Evolutionary conservation across 92 coral and sea anemone genomes (phyloP).

Genomic region (Anthopleura xanthogrammica): DNA sequence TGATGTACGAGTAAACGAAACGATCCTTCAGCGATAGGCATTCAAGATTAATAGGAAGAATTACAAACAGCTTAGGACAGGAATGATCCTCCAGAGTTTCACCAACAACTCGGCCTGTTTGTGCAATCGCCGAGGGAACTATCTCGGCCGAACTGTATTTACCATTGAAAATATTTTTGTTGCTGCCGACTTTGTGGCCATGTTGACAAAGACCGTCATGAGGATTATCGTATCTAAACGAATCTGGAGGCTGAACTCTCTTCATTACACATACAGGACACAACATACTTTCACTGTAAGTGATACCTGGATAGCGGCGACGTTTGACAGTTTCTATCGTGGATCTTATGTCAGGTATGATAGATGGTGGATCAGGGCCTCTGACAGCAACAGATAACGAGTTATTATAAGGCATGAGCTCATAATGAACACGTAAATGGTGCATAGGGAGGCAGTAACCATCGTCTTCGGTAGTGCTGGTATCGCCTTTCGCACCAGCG

Average conservation of each 20-base stretch:
- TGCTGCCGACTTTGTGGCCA: constrained; percentile 29
- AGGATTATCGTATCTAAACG: neutral
- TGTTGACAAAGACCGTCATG: constrained; percentile 28
- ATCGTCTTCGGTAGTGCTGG: neutral
- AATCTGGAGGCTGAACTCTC: constrained; percentile 16
- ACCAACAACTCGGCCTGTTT: constrained; percentile 17
- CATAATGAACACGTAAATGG: constrained; percentile 43
- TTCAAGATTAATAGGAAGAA: constrained; percentile 35
- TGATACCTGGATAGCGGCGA: constrained; percentile 25
- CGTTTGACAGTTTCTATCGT: constrained; percentile 17
- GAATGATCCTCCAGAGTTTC: constrained; percentile 21
- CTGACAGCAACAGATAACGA: constrained; percentile 31
- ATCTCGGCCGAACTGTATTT: neutral
- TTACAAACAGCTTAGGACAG: constrained; percentile 44
- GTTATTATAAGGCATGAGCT: constrained; percentile 37
- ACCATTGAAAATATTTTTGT: constrained; percentile 9
- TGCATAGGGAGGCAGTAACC: neutral
- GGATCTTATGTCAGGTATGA: constrained; percentile 25
- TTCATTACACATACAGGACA: constrained; percentile 45
- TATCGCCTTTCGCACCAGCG: neutral
- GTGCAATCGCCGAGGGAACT: constrained; percentile 1
- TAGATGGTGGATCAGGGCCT: constrained; percentile 35
- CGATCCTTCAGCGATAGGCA: constrained; percentile 37
- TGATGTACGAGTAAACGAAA: constrained; percentile 23
- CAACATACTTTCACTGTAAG: constrained; percentile 8